Percentiles rank a stretch among this genome's conserved stretches.
Evolutionary conservation across 2,113 vertebrate genomes (phyloP).

Genomic region (Lathamus discolor): DNA sequence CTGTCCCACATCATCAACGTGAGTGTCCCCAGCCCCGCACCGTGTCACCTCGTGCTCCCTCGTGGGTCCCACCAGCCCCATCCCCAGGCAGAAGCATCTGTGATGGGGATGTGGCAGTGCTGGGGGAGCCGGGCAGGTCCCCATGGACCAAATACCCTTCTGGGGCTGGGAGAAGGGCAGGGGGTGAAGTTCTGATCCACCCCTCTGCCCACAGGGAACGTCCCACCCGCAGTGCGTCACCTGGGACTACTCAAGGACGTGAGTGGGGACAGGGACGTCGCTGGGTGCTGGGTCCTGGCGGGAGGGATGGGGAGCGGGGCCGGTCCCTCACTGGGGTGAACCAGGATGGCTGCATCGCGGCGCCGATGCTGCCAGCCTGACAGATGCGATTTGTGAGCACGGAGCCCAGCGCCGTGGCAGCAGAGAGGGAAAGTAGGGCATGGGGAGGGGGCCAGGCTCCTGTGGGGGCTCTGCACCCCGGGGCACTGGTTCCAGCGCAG

Average conservation of each 20-base stretch:
- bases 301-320: background rate
- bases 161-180: background rate
- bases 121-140: background rate
- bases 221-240: constrained; percentile 92
- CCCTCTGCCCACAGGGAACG: constrained; percentile 82
- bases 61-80: background rate
- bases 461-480: accelerated
- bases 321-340: background rate
- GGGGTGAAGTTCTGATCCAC: background rate
- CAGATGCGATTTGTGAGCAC: background rate
- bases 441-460: background rate
- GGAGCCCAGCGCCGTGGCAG: background rate
- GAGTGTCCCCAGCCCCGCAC: background rate
- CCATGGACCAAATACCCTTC: accelerated
- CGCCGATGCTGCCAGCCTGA: background rate
- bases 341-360: background rate
- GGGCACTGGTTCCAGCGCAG: background rate
- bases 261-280: constrained; percentile 61
- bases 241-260: constrained; percentile 94
- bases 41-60: accelerated
- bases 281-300: accelerated
- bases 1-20: constrained; percentile 76
- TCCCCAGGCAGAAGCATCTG: accelerated
- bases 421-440: constrained; percentile 11
- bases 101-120: accelerated